Conservation (phyloP, 2,888 invertebrate species). For the Hypomecis punctinalis region DNA sequence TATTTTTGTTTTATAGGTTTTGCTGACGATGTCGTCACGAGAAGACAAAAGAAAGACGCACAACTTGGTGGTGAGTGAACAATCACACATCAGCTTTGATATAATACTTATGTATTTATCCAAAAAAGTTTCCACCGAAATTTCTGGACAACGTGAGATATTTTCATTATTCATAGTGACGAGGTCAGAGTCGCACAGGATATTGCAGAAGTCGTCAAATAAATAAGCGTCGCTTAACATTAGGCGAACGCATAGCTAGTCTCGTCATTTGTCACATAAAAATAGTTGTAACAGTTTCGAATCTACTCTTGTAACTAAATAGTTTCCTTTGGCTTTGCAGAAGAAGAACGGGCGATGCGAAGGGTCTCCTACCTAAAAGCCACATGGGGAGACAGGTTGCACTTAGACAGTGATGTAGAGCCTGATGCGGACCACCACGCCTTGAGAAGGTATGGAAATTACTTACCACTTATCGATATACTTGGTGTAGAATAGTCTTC, state of each 20-base stretch:
- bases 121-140: not conserved
- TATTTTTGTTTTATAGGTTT: conserved; percentile 68
- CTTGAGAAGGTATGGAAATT: conserved; percentile 86
- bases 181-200: too few species aligned
- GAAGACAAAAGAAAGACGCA: conserved; percentile 82
- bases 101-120: not conserved
- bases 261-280: too few species aligned
- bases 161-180: too few species aligned
- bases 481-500: conserved; percentile 1
- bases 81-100: not conserved
- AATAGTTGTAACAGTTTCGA: too few species aligned
- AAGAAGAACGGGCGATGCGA: conserved; percentile 94
- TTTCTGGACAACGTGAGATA: too few species aligned
- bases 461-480: not conserved
- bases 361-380: conserved; percentile 98
- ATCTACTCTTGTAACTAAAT: conserved; percentile 1
- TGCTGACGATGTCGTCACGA: conserved; percentile 82
- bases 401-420: conserved; percentile 88
- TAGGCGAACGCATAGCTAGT: too few species aligned
- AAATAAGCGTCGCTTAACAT: too few species aligned
- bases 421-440: conserved; percentile 86
- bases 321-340: conserved; percentile 78
- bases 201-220: too few species aligned
- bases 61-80: conserved; percentile 78
- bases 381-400: conserved; percentile 92